Evolutionary conservation across 30 jellyfish, hydroid and myxozoan species (phyloP), one percentile per base, ranked within the genome.

Genomic region (Aurelia aurita complex sp. Pacific): DNA sequence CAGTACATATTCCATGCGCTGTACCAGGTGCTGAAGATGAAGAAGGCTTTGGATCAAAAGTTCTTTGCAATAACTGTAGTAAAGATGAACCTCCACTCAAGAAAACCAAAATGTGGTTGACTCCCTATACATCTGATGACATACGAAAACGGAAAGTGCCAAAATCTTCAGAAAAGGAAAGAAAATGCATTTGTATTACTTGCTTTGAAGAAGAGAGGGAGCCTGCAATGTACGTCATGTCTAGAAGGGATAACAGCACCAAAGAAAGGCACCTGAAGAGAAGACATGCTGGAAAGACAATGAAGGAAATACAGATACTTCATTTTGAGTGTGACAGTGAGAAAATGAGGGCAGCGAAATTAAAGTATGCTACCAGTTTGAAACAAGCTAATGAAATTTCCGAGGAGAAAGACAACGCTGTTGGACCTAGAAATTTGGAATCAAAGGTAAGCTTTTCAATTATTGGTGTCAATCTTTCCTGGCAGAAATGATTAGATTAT

Each of bases 11-110:
- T 4, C 18, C 29, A 13, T 59, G 68, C 10, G 68, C 68, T 59
- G 68, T 13, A 59, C 68, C 18, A 59, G 29, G 68, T 15, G 18
- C 68, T 59, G 68, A 59, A 13, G 68, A 59, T 12, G 68, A 18
- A 15, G 68, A 59, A 59, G 68, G 68, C 68, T 59, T 13, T 59
- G 68, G 68, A 18, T 59, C 68, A 59, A 59, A 59, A 59, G 68
- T 18, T 13, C 29, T 59, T 15, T 59, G 68, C 11, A 59, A 3
- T 4, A 59, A 59, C 29, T 59, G 68, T 18, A 13, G 29, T 4
- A 15, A 59, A 59, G 18, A 59, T 59, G 29, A 59, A 12, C 11
- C 68, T 18, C 68, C 68, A 18, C 10, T 18, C 5, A 59, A 59
- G 29, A 59, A 59, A 18, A 59, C 68, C 0, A 59, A 15, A 5